Evolutionary conservation across 2,113 vertebrate species (phyloP).

Genomic region (Pluvianellus socialis): DNA sequence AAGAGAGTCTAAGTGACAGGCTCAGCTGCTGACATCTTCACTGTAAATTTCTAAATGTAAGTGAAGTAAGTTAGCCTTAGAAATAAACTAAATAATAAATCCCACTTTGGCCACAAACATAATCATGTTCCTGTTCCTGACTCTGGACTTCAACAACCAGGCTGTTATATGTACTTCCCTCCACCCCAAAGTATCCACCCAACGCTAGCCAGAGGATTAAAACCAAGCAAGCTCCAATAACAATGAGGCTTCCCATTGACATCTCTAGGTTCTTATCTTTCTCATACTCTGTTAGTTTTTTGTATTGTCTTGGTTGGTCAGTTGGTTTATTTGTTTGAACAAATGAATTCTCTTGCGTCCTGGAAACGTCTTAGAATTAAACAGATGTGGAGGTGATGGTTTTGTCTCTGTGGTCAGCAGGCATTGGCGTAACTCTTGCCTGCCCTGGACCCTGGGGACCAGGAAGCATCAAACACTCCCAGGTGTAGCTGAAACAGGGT

Average conservation of each 20-base stretch:
- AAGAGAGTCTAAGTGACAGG: neutral
- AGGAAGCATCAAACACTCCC: neutral
- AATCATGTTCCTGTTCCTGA: neutral
- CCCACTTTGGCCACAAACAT: neutral
- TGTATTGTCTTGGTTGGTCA: neutral
- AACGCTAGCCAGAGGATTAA: neutral
- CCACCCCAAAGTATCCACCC: neutral
- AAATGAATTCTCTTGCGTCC: neutral
- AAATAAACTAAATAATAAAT: neutral
- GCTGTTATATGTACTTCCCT: neutral
- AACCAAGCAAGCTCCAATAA: neutral
- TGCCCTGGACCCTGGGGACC: neutral
- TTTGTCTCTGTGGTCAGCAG: neutral
- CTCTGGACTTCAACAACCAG: neutral
- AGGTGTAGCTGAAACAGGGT: fast-evolving
- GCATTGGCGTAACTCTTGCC: fast-evolving
- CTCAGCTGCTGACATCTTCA: neutral
- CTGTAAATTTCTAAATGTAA: neutral
- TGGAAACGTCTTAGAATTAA: neutral
- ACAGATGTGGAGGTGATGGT: neutral
- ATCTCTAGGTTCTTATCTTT: neutral
- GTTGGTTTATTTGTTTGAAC: neutral
- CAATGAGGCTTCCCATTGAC: neutral
- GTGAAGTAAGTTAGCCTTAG: neutral
- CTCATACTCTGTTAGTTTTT: neutral